Evolutionary conservation across 2,888 invertebrate genomes (phyloP), one percentile per base, ranked within the genome.

Genomic region (Stenotaenia linearis): DNA sequence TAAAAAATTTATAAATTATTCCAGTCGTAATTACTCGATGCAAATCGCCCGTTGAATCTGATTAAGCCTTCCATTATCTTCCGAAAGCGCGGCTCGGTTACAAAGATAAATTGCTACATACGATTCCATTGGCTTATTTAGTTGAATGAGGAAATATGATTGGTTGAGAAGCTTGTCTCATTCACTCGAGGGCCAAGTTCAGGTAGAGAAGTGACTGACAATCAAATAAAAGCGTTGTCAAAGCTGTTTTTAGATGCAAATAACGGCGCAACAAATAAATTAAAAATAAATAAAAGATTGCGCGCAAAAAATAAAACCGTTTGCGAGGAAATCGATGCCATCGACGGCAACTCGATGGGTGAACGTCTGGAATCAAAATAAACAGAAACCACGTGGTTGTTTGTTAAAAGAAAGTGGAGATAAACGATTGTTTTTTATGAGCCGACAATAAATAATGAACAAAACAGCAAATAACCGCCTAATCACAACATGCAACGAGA

Each of bases 101-200:
- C 79, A 75, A 79, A 75, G 78, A 79, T 79, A 79, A 80, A 80
- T 79, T 80, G 79, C 78, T 75, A 77, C 78, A 79, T 74, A 79
- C 61, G 40, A 78, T 80, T 79, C 32, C 40, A 80, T 80, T 80
- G 80, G 80, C 75, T 80, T 80, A 80, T 80, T 80, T 79, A 79
- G 78, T 77, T 79, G 76, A 80, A 77, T 80, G 80, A 50, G 77
- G 74, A 30, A 50, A 56, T 76, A 18, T 76, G 75, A 79, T 79
- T 79, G 79, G 79, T 30, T 50, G 30, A 32, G 37, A 61, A 32
- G 23, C 23, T 30, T 32, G 35, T 35, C 78, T 69, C 28, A 69
- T 69, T 69, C 69, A 69, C 69, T 69, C 28, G 61, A 61, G 37
- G 37, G 77, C 45, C 37, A 77, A 40, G 77, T 28, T 37, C 45